Conservation (phyloP, 2,113 vertebrate genomes). For the Cricetomys ansorgei region DNA sequence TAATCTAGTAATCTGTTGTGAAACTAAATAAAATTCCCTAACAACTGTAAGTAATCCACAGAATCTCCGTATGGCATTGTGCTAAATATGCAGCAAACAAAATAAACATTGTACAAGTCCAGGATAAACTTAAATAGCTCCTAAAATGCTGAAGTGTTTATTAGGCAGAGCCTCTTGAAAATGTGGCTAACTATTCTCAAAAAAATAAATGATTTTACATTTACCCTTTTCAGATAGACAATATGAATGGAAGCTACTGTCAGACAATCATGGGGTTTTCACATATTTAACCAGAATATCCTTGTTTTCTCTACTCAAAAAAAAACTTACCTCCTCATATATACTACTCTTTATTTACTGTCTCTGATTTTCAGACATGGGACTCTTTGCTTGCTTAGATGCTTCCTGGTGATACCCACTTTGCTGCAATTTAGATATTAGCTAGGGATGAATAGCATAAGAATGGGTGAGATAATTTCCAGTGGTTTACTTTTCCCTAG, state of each 20-base stretch:
- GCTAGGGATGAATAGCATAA: not conserved
- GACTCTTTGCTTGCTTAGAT: not conserved
- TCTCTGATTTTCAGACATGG: not conserved
- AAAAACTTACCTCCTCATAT: not conserved
- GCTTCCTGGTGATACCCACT: not conserved
- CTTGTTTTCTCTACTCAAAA: not conserved
- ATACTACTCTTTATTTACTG: not conserved
- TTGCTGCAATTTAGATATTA: not conserved
- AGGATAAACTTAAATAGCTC: slow-evolving; percentile 8
- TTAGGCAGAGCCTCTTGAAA: not conserved
- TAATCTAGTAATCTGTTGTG: not conserved
- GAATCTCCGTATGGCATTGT: not conserved
- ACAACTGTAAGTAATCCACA: not conserved
- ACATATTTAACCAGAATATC: not conserved
- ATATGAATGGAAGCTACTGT: not conserved
- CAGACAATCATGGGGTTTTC: not conserved
- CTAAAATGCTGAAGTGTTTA: not conserved
- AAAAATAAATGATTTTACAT: not conserved
- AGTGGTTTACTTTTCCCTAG: not conserved
- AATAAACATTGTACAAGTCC: not conserved
- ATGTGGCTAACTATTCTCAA: not conserved
- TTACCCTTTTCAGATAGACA: not conserved
- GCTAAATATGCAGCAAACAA: not conserved
- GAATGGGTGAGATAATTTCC: not conserved
- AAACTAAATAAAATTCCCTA: not conserved